These are phyloP conservation scores for Cyphomyrus plagiostoma DNA, from an alignment of 2,113 vertebrate genomes.

Conservation along the genomic window DNA sequence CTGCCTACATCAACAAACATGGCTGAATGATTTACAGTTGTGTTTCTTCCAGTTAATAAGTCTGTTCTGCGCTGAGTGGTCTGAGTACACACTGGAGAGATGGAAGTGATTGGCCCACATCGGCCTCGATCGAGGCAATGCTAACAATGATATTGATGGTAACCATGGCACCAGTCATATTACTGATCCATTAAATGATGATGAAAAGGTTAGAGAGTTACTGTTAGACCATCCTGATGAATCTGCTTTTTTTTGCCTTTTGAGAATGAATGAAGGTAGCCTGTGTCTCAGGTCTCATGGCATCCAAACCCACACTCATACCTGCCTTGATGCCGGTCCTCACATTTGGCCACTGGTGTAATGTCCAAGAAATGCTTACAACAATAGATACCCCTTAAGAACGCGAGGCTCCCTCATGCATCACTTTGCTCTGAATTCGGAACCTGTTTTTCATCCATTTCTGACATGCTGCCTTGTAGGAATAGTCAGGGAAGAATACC, in stretches of 20 bases:
- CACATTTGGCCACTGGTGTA: neutral
- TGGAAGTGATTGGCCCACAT: neutral
- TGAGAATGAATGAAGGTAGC: neutral
- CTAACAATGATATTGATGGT: neutral
- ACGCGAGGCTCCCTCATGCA: neutral
- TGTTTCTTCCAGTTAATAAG: neutral
- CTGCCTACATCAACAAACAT: neutral
- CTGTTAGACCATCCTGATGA: neutral
- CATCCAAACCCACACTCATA: neutral
- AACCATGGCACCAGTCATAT: neutral
- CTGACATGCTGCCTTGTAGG: neutral
- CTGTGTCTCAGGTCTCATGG: neutral
- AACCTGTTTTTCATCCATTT: neutral
- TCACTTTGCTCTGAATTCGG: neutral
- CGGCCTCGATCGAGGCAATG: neutral
- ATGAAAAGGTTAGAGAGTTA: neutral
- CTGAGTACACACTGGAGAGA: neutral
- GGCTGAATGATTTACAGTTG: neutral
- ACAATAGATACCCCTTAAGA: neutral
- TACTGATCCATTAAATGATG: neutral
- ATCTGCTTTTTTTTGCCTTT: neutral
- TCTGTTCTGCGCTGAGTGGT: neutral
- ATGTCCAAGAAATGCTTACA: neutral
- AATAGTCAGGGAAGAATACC: neutral
- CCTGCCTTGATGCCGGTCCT: neutral